Evolutionary conservation across 2,797 vertebrate species (phyloP), one percentile per base, ranked within the genome.

Genomic region (Hypotaenidia okinawae): DNA sequence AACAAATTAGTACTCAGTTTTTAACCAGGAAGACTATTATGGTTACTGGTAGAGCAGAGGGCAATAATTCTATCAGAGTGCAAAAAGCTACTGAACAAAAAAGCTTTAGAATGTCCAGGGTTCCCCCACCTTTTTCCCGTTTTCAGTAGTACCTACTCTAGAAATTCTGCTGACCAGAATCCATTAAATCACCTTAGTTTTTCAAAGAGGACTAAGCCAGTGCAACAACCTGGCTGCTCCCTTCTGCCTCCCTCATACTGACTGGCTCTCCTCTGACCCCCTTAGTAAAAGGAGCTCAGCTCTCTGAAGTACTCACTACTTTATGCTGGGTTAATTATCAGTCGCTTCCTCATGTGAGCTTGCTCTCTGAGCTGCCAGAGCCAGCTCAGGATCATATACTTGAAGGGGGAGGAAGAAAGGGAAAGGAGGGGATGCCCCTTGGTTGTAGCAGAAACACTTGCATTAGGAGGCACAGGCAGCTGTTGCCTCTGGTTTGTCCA

Each of bases 111-210:
- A 35, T 18, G 23, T 49, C 22, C 15, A 70, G 22, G 9, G 25
- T 10, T n/a, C 4, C 11, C 23, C 6, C 11, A 4, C 6, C 11
- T 24, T 49, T 47, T 57, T 13, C 2, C 2, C 9, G 32, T 13
- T 54, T 49, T 76, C 24, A 18, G 37, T 9, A 30, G 8, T 54
- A 49, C 33, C 33, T 66, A 16, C 30, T 9, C 52, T 51, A 43
- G 59, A 54, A 67, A 77, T 33, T 51, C 32, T 21, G 39, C 16
- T 55, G 69, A 66, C 24, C 14, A 37, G 39, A 72, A 55, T 30
- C 57, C 32, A 19, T 27, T 72, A 19, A 12, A 25, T 55, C 39
- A 61, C 25, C n/a, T 51, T 43, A 49, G 17, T 24, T 55, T 76
- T 52, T n/a, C 41, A n/a, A 10, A 0, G 10, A 33, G 32, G 21